Evolutionary conservation across 2,888 invertebrate genomes (phyloP).

Genomic region (Callinectes sapidus): DNA sequence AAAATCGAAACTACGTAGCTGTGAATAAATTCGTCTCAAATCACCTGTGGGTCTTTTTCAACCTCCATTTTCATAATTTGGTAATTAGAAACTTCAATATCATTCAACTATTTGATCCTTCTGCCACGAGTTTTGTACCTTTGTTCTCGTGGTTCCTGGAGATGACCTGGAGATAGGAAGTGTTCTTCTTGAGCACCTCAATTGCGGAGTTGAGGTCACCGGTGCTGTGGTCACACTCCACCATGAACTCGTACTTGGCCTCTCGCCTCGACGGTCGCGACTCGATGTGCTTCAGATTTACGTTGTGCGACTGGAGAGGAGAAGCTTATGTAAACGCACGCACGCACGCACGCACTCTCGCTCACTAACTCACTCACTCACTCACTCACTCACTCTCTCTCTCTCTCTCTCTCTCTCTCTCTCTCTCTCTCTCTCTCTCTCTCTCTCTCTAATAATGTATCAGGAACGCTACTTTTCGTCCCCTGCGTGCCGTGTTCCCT

Average conservation of each 20-base stretch:
- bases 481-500: background rate
- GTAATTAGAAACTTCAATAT: background rate
- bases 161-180: slow-evolving; percentile 87
- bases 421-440: slow-evolving; percentile 23
- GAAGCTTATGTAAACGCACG: background rate
- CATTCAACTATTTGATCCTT: background rate
- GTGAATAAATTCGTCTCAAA: too few relatives aligned
- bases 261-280: slow-evolving; percentile 90
- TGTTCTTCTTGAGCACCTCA: slow-evolving; percentile 83
- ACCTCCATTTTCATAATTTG: background rate
- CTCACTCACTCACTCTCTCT: background rate
- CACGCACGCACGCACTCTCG: too few relatives aligned
- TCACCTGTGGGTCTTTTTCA: too few relatives aligned
- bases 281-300: slow-evolving; percentile 95
- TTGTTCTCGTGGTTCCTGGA: slow-evolving; percentile 84
- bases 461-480: background rate
- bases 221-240: slow-evolving; percentile 86
- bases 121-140: background rate
- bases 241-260: slow-evolving; percentile 93
- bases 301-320: slow-evolving; percentile 76
- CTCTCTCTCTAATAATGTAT: slow-evolving; percentile 15
- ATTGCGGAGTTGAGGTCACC: slow-evolving; percentile 87
- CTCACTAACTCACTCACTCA: background rate
- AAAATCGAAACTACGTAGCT: too few relatives aligned
- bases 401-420: background rate